These are phyloP conservation scores for Drosophila bunnanda DNA, from an alignment of 2,888 invertebrate genomes.

Conservation along the genomic window DNA sequence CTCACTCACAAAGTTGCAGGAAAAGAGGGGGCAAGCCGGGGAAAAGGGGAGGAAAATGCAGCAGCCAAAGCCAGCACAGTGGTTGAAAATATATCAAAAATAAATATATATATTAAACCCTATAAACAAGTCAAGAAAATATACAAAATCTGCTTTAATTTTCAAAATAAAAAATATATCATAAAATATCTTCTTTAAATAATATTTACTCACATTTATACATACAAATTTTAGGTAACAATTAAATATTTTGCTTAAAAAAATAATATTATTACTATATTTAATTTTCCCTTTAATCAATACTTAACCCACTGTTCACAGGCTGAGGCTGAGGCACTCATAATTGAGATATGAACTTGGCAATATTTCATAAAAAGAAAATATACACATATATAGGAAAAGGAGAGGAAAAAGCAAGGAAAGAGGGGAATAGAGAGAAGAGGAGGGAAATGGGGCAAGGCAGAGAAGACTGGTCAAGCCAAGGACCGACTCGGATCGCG, in stretches of 20 bases:
- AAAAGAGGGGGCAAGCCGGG: neutral
- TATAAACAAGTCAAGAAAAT: neutral
- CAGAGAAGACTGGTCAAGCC: conserved; percentile 26
- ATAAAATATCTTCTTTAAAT: too few species aligned
- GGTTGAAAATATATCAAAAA: neutral
- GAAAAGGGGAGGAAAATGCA: conserved; percentile 25
- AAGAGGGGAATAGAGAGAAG: neutral
- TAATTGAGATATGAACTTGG: conserved; percentile 84
- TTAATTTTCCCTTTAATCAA: too few species aligned
- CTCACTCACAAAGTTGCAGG: conserved; percentile 75
- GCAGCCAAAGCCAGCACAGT: conserved; percentile 16
- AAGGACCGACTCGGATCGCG: conserved; percentile 54
- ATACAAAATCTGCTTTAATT: neutral
- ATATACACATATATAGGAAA: conserved; percentile 19
- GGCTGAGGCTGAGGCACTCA: conserved; percentile 48
- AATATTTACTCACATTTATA: too few species aligned
- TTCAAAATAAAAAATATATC: neutral
- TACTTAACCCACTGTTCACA: conserved; percentile 48
- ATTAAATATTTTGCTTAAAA: neutral
- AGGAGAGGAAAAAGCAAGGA: neutral
- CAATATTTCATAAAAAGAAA: conserved; percentile 79
- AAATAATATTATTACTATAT: neutral
- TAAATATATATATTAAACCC: neutral
- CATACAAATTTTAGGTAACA: too few species aligned
- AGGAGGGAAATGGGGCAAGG: conserved; percentile 13